Evolutionary conservation across 1,140 invertebrate species (phyloP).

Genomic region (Linepithema humile): DNA sequence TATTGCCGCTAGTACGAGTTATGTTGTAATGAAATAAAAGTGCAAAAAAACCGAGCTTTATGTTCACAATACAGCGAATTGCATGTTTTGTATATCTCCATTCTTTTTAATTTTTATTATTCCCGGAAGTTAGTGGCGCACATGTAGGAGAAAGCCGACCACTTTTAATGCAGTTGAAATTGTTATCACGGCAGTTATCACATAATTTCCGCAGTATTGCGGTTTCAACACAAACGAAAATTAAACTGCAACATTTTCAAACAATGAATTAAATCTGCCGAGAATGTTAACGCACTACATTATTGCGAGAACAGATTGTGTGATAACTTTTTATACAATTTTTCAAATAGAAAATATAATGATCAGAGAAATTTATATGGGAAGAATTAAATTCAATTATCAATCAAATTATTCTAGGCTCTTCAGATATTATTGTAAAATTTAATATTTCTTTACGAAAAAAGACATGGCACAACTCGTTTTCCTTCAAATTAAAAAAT

Average conservation of each 20-base stretch:
- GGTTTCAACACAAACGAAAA: slow-evolving; percentile 13
- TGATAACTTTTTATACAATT: neutral
- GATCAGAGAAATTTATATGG: neutral
- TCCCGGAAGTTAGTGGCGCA: neutral
- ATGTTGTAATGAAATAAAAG: slow-evolving; percentile 2
- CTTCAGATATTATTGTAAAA: no score
- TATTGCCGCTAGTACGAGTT: neutral
- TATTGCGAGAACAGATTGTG: neutral
- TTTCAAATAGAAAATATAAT: neutral
- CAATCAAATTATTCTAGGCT: no score
- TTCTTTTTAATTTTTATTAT: slow-evolving; percentile 20
- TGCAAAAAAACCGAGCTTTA: neutral
- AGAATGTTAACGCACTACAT: neutral
- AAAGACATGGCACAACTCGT: no score
- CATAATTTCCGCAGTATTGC: slow-evolving; percentile 22
- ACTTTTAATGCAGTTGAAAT: slow-evolving; percentile 10
- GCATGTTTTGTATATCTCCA: neutral
- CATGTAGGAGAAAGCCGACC: neutral
- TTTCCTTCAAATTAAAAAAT: no score
- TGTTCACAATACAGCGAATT: neutral
- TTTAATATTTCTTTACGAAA: no score
- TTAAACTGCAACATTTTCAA: neutral
- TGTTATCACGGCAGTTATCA: slow-evolving; percentile 38
- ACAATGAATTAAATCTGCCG: neutral
- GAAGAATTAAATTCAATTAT: no score